Conservation (phyloP, 2,113 vertebrate genomes). For the Heloderma charlesbogerti region DNA sequence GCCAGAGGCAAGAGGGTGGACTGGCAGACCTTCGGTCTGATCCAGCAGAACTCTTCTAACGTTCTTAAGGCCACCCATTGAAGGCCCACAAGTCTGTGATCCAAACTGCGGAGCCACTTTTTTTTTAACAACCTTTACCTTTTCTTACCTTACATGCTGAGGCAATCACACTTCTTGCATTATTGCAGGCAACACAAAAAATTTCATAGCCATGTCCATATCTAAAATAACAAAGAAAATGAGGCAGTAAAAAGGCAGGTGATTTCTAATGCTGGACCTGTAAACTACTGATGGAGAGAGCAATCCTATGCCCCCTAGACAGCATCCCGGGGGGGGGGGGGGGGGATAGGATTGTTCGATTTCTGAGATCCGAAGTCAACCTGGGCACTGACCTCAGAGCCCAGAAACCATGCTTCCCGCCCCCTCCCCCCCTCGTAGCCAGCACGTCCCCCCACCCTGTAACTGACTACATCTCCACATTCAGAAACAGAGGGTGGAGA, state of each 20-base stretch:
- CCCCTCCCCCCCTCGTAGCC: no score
- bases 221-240: conserved; percentile 75
- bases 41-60: not conserved
- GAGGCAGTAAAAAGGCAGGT: not conserved
- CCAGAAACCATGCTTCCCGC: no score
- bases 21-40: not conserved
- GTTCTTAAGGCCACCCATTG: not conserved
- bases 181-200: conserved; percentile 92
- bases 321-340: no score
- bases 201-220: conserved; percentile 98
- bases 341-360: no score
- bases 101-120: not conserved
- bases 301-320: no score
- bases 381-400: no score
- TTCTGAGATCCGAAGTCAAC: no score
- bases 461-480: no score
- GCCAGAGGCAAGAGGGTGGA: not conserved
- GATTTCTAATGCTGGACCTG: not conserved
- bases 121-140: not conserved
- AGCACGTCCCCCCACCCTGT: no score
- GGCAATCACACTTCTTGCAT: conserved; percentile 85
- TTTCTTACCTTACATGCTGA: conserved; percentile 95
- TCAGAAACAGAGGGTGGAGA: no score
- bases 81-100: not conserved
- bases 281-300: not conserved